Percentiles rank a stretch among this genome's conserved stretches.
Conservation (phyloP, 1,140 invertebrate genomes). For the Lerema accius region DNA sequence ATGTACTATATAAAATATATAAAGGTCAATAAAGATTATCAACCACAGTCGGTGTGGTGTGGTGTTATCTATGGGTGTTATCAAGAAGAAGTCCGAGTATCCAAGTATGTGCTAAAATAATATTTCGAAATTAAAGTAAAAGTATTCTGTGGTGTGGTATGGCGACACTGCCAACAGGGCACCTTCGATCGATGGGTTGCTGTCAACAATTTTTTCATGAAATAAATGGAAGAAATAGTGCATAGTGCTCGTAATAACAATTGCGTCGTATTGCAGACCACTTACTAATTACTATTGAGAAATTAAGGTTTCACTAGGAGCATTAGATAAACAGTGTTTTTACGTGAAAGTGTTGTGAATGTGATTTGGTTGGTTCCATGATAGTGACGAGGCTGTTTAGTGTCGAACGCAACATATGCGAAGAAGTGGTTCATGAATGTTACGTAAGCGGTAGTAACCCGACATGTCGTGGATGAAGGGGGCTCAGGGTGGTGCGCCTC, state of each 20-base stretch:
- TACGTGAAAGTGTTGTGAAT: constrained; percentile 72
- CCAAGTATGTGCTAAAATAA: not conserved
- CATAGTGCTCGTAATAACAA: constrained; percentile 33
- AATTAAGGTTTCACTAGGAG: not conserved
- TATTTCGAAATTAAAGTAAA: constrained; percentile 9
- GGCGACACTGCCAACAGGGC: constrained; percentile 80
- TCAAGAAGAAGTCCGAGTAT: constrained; percentile 4
- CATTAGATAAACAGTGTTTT: constrained; percentile 30
- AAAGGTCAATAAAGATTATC: no score
- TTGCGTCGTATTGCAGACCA: constrained; percentile 17
- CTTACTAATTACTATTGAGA: not conserved
- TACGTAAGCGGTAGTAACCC: constrained; percentile 72
- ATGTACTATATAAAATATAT: no score
- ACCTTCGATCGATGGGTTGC: constrained; percentile 81
- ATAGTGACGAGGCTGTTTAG: constrained; percentile 75
- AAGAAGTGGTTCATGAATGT: constrained; percentile 63
- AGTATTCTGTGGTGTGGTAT: constrained; percentile 33
- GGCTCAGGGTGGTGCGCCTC: constrained; percentile 60
- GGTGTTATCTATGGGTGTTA: no score
- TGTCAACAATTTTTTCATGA: constrained; percentile 71
- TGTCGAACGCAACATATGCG: constrained; percentile 68
- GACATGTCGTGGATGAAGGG: constrained; percentile 81
- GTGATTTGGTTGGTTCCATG: constrained; percentile 58
- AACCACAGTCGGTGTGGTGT: no score
- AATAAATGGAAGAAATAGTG: constrained; percentile 54